Conservation (phyloP, 1,140 invertebrate genomes). For the Panagrolaimus sp. region DNA sequence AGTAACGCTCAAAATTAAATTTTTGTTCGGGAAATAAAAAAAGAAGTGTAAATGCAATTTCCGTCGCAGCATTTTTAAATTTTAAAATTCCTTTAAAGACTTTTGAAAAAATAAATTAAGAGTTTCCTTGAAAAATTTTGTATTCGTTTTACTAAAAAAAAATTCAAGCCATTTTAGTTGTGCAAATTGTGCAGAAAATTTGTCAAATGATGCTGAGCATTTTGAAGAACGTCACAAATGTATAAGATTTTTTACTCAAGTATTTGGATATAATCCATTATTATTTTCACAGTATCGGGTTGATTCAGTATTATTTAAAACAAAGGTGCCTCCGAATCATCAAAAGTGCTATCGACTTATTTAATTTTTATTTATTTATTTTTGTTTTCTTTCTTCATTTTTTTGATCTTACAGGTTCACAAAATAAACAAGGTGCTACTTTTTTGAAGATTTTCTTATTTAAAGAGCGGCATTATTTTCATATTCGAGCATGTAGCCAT, state of each 20-base stretch:
- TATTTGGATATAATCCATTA: constrained; percentile 95
- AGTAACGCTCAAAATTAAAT: constrained; percentile 59
- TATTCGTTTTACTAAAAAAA: no score
- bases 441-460: background rate
- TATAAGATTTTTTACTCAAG: constrained; percentile 89
- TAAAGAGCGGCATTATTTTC: constrained; percentile 15
- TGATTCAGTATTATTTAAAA: constrained; percentile 97
- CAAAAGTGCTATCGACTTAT: constrained; percentile 99
- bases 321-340: constrained; percentile 92
- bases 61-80: no score
- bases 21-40: constrained; percentile 65
- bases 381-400: background rate
- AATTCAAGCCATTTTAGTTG: constrained; percentile 74
- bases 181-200: constrained; percentile 86
- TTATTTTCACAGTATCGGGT: constrained; percentile 92
- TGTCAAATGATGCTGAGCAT: constrained; percentile 91
- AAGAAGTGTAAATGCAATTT: no score
- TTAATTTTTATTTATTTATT: constrained; percentile 61
- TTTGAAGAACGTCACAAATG: constrained; percentile 94
- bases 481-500: constrained; percentile 14
- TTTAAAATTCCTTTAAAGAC: no score
- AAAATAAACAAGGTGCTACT: no score
- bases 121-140: no score
- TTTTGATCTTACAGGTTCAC: no score
- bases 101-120: no score